Evolutionary conservation across 2,113 vertebrate species (phyloP).

Genomic region (Odocoileus virginianus): DNA sequence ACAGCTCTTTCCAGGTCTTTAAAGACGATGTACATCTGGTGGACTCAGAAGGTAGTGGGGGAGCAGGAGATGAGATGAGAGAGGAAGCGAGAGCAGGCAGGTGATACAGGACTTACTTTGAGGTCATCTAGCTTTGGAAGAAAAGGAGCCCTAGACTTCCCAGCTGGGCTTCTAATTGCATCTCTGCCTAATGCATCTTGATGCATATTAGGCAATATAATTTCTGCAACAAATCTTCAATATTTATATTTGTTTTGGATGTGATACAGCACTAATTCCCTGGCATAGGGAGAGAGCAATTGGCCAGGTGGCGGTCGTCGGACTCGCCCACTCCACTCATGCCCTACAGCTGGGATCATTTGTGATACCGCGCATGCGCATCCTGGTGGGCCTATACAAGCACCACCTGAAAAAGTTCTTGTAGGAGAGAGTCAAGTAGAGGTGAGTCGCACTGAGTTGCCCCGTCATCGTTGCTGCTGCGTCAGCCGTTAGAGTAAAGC

Average conservation of each 20-base stretch:
- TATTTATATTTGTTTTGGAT: not conserved
- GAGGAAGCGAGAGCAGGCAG: not conserved
- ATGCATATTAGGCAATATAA: not conserved
- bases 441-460: fast-evolving
- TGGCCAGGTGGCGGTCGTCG: not conserved
- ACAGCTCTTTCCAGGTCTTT: not conserved
- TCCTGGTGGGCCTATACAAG: not conserved
- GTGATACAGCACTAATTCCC: not conserved
- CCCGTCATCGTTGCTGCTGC: not conserved
- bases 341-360: not conserved
- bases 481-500: not conserved
- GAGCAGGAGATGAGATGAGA: not conserved
- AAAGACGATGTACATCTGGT: not conserved
- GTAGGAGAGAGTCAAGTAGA: not conserved
- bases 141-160: not conserved
- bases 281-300: not conserved
- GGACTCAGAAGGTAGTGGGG: not conserved
- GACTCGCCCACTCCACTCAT: not conserved
- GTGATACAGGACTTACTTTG: not conserved
- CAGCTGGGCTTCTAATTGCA: not conserved
- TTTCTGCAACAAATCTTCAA: not conserved
- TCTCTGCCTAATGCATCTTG: not conserved
- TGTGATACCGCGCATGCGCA: fast-evolving
- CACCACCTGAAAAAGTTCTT: not conserved
- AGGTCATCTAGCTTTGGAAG: not conserved